These are phyloP conservation scores for Erebia palarica DNA, from an alignment of 2,888 invertebrate species.

Conservation along the genomic window DNA sequence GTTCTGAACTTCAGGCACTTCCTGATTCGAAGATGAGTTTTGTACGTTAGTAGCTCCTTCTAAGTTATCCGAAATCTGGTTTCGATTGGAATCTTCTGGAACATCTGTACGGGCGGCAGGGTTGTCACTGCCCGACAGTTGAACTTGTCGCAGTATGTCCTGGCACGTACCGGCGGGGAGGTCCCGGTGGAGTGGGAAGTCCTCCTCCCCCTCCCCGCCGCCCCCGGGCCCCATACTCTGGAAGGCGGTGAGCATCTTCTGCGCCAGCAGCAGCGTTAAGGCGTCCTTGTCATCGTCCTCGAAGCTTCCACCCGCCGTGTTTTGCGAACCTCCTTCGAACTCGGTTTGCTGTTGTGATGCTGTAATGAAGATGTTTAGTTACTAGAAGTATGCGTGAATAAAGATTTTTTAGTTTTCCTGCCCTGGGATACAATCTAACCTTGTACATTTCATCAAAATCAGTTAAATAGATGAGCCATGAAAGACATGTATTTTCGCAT, in stretches of 20 bases:
- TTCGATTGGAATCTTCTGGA: background rate
- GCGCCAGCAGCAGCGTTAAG: constrained; percentile 53
- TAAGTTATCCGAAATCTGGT: background rate
- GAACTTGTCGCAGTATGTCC: background rate
- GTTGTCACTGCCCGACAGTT: background rate
- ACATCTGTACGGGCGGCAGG: background rate
- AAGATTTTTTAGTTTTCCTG: too few relatives aligned
- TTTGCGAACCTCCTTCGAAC: constrained; percentile 34
- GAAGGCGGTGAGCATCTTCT: constrained; percentile 69
- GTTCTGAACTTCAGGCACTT: background rate
- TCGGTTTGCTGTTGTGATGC: constrained; percentile 29
- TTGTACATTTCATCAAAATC: too few relatives aligned
- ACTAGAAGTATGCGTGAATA: too few relatives aligned
- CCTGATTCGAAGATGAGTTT: background rate
- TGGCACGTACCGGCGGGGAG: background rate
- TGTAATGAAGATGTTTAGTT: background rate
- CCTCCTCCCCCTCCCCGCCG: constrained; percentile 19
- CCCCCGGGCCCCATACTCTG: constrained; percentile 57
- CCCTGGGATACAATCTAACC: too few relatives aligned
- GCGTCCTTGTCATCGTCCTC: constrained; percentile 37
- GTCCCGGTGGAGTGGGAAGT: background rate
- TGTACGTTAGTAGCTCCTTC: background rate
- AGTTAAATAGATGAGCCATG: too few relatives aligned
- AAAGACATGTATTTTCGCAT: too few relatives aligned
- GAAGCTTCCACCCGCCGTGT: constrained; percentile 33